Conservation (phyloP, 2,888 invertebrate species). For the Harpalus rubripes region DNA sequence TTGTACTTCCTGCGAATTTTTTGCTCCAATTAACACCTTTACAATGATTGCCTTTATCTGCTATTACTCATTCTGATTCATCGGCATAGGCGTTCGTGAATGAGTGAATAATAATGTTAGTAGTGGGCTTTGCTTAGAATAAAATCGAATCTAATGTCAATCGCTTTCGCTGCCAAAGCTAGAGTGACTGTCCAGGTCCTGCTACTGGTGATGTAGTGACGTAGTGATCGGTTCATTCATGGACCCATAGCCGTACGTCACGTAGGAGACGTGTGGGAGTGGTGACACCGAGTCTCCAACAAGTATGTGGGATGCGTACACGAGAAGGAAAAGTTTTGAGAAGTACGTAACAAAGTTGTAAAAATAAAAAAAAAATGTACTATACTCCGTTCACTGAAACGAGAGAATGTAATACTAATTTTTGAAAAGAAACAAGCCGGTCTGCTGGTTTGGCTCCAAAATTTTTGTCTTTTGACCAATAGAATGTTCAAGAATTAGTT, state of each 20-base stretch:
- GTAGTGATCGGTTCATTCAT: constrained; percentile 49
- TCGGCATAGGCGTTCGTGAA: constrained; percentile 38
- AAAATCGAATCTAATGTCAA: constrained; percentile 30
- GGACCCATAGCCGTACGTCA: constrained; percentile 18
- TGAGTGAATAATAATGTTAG: constrained; percentile 22
- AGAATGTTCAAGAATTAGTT: too few species aligned
- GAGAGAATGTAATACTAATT: too few species aligned
- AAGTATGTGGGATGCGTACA: constrained; percentile 6
- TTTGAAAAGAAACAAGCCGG: too few species aligned
- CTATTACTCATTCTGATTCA: constrained; percentile 1
- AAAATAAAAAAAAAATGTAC: too few species aligned
- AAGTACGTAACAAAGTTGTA: too few species aligned
- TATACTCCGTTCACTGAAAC: too few species aligned
- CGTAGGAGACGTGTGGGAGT: constrained; percentile 13
- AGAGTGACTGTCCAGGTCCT: constrained; percentile 24
- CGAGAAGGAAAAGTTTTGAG: background rate
- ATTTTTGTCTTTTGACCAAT: too few species aligned
- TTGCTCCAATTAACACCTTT: constrained; percentile 2
- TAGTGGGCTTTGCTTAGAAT: constrained; percentile 30
- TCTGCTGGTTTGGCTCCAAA: too few species aligned
- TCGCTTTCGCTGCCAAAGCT: constrained; percentile 34
- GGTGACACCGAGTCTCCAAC: constrained; percentile 33
- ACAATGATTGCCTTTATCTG: background rate
- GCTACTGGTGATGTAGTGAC: constrained; percentile 32
- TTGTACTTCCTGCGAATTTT: background rate